phyloP scores from a whole-genome alignment of 2,888 invertebrate genomes.

The Drosophila neutralis region DNA sequence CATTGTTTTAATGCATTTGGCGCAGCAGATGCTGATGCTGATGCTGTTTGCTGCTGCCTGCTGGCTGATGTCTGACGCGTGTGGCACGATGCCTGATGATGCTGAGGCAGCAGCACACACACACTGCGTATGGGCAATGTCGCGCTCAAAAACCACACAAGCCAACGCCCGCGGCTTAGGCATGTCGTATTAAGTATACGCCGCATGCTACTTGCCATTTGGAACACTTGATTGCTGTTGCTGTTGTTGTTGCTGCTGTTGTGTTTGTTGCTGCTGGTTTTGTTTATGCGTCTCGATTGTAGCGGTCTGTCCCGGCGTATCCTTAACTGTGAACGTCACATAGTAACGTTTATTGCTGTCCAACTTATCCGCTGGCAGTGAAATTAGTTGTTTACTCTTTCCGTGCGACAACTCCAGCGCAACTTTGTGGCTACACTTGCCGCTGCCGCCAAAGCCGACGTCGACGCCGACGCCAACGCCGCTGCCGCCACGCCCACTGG shows the following conservation, averaged over 20 bases:
- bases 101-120: conserved; percentile 23
- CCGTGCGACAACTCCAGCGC: conserved; percentile 94
- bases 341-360: conserved; percentile 96
- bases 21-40: conserved; percentile 43
- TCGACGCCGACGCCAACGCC: conserved; percentile 39
- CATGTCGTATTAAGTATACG: conserved; percentile 69
- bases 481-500: conserved; percentile 58
- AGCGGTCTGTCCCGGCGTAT: conserved; percentile 81
- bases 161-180: conserved; percentile 39
- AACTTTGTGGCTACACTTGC: conserved; percentile 86
- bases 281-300: conserved; percentile 50
- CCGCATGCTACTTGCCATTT: conserved; percentile 54
- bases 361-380: conserved; percentile 93
- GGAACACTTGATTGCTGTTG: conserved; percentile 53
- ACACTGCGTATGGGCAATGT: conserved; percentile 55
- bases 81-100: conserved; percentile 1
- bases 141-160: conserved; percentile 35
- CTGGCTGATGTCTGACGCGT: conserved; percentile 3
- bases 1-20: conserved; percentile 81
- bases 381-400: conserved; percentile 93
- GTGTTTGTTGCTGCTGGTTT: conserved; percentile 45
- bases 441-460: conserved; percentile 53
- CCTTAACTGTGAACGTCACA: conserved; percentile 96
- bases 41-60: conserved; percentile 12
- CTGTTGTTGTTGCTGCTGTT: conserved; percentile 41